Percentiles rank a stretch among this genome's conserved stretches.
phyloP scores from a whole-genome alignment of 2,797 vertebrate species.

The Epinephelus awoara region DNA sequence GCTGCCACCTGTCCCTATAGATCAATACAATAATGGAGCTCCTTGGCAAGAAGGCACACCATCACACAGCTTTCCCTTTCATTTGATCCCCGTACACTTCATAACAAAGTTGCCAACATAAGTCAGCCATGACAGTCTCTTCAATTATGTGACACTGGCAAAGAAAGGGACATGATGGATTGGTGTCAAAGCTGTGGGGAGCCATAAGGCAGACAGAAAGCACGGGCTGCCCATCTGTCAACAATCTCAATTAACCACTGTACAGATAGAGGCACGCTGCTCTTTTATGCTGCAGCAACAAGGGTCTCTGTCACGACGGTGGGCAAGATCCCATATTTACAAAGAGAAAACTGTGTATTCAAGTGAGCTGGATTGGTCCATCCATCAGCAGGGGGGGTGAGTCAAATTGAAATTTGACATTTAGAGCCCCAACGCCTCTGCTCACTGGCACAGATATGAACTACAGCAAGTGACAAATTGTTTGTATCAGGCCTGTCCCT shows the following conservation, averaged over 20 bases:
- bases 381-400: constrained; percentile 74
- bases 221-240: constrained; percentile 71
- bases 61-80: constrained; percentile 51
- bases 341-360: constrained; percentile 70
- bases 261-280: constrained; percentile 50
- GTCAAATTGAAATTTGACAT: constrained; percentile 86
- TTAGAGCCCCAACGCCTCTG: constrained; percentile 76
- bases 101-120: constrained; percentile 74
- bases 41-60: constrained; percentile 27
- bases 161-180: constrained; percentile 76
- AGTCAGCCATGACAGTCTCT: constrained; percentile 76
- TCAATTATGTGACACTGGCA: constrained; percentile 75
- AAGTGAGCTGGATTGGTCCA: constrained; percentile 72
- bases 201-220: constrained; percentile 49
- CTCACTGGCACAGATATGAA: constrained; percentile 78
- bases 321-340: constrained; percentile 59
- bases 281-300: constrained; percentile 54
- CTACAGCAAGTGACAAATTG: constrained; percentile 81
- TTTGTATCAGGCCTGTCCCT: constrained; percentile 75
- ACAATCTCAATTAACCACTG: constrained; percentile 72
- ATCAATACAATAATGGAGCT: constrained; percentile 66
- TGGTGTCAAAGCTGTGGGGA: constrained; percentile 65
- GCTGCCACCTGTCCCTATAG: constrained; percentile 58
- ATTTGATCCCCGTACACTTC: constrained; percentile 64
- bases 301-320: constrained; percentile 58